Conservation (phyloP, 2,797 vertebrate species). For the Rhodeus uyekii region DNA sequence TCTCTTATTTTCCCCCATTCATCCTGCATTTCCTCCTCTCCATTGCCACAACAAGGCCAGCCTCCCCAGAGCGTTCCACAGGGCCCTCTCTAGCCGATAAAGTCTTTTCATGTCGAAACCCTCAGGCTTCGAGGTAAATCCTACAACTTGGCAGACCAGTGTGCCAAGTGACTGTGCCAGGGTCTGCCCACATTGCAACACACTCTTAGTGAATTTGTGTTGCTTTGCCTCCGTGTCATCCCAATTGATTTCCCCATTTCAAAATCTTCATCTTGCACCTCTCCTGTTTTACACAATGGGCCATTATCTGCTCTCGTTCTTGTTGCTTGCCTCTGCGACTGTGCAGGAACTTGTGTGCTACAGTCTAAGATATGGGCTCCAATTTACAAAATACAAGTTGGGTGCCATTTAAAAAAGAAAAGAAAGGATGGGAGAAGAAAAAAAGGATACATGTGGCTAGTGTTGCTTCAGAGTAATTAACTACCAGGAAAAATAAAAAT, state of each 20-base stretch:
- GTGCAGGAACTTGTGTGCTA: not conserved
- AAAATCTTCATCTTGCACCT: constrained; percentile 6
- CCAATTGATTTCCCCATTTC: constrained; percentile 18
- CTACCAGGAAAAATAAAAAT: not conserved
- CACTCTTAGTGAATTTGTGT: constrained; percentile 48
- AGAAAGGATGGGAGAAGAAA: not conserved
- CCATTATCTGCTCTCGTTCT: not conserved
- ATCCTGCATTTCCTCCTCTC: constrained; percentile 59
- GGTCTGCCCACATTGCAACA: constrained; percentile 73
- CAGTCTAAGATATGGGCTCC: not conserved
- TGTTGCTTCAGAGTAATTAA: not conserved
- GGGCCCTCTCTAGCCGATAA: constrained; percentile 70
- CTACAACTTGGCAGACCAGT: constrained; percentile 79
- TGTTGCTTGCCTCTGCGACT: not conserved
- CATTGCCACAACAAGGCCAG: constrained; percentile 69
- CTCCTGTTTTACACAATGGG: not conserved
- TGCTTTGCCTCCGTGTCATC: constrained; percentile 33
- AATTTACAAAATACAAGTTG: not conserved
- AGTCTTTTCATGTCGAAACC: constrained; percentile 78
- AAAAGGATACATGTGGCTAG: not conserved
- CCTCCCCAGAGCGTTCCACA: constrained; percentile 61
- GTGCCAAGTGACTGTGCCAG: constrained; percentile 76
- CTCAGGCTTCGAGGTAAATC: constrained; percentile 81
- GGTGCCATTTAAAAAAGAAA: not conserved
- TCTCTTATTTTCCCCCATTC: constrained; percentile 59